Evolutionary conservation across 2,888 invertebrate species (phyloP), one percentile per base, ranked within the genome.

Genomic region (Drosophila neutralis): DNA sequence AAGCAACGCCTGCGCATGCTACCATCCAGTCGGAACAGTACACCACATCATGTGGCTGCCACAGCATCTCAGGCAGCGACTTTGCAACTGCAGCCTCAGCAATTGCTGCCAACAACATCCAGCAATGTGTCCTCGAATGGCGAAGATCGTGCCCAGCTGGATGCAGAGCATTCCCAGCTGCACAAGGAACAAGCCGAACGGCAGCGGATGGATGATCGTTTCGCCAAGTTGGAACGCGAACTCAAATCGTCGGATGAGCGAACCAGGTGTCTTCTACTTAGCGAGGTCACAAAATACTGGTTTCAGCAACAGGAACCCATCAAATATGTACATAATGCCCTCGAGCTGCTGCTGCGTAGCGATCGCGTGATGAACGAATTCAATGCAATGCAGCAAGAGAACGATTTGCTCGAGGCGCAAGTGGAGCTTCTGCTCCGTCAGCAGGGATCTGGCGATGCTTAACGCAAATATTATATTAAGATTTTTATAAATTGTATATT

Each of bases 281-380:
- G 82, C 8, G 91, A 92, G 31, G 76, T 84, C 27, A 77, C 79
- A 4, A 90, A 84, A 27, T 78, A 91, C 45, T 92, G 89, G 86
- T 86, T 78, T n/a, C 76, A 89, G 42, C 91, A 91, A 61, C 64
- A 76, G 48, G 73, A 80, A 3, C 73, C 74, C 54, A 86, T 76
- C 0, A 85, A 90, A 59, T 86, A 91, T 53, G 89, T 92, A 42
- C 82, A 86, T 4, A 87, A 91, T 31, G 82, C 84, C 0, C 63
- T 93, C 21, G 83, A 83, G 8, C 52, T 91, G 36, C 69, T 93
- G 2, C 61, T 93, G 49, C 90, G 87, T 51, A 84, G 84, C 0
- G 92, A 92, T 85, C 83, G 82, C 4, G 92, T 93, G 69, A 83
- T 90, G 6, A 82, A 87, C 24, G 92, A 93, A 33, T 93, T 90